Conservation (phyloP, 35 echinoderm and acorn worm species). For the Stichopus chloronotus region DNA sequence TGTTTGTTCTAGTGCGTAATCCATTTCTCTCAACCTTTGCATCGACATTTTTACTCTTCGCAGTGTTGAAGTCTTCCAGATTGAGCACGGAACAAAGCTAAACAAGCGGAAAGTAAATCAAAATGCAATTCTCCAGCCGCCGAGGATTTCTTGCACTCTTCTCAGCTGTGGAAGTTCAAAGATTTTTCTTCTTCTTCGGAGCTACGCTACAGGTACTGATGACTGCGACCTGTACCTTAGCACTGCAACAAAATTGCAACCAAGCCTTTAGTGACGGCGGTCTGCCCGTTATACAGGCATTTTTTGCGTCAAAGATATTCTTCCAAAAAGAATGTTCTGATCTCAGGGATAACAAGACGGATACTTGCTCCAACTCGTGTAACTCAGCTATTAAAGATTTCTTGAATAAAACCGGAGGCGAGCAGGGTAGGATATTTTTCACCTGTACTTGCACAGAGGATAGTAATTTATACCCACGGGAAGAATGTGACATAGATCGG, state of each 20-base stretch:
- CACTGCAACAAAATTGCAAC: not conserved
- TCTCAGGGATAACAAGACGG: not conserved
- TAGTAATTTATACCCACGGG: not conserved
- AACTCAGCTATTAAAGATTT: slow-evolving; percentile 11
- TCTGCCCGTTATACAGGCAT: not conserved
- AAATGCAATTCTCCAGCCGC: no score
- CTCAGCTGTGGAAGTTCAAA: no score
- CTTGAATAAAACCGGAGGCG: not conserved
- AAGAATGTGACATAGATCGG: slow-evolving; percentile 22
- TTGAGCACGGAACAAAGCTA: no score
- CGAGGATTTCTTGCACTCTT: no score
- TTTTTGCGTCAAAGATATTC: slow-evolving; percentile 12
- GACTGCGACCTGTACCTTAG: no score
- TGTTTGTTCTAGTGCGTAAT: no score
- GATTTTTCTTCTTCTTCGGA: no score
- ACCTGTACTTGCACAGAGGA: slow-evolving; percentile 2
- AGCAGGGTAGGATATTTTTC: not conserved
- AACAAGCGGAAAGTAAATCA: no score
- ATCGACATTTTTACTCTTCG: no score
- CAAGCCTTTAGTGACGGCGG: not conserved
- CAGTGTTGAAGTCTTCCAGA: no score
- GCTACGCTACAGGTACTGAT: no score
- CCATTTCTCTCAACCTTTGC: no score
- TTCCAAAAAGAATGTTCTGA: not conserved
- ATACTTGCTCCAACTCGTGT: not conserved